Evolutionary conservation across 1,140 invertebrate species (phyloP).

Genomic region (Drosophila tristis): DNA sequence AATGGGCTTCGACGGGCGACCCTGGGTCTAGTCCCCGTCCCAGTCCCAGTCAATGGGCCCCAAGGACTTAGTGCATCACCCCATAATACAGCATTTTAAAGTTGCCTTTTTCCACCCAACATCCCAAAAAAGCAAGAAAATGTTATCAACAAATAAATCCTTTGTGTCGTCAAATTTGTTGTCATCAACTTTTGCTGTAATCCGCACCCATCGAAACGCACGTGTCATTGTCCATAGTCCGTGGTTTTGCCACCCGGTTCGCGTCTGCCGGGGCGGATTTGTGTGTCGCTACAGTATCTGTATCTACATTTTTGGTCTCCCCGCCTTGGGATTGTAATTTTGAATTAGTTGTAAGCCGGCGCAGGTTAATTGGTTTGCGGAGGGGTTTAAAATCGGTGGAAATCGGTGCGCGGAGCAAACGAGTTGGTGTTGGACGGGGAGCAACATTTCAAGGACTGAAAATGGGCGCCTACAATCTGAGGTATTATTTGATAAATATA

Average conservation of each 20-base stretch:
- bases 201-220: slow-evolving; percentile 62
- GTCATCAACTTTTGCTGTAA: slow-evolving; percentile 64
- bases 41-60: slow-evolving; percentile 36
- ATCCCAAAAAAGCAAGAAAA: slow-evolving; percentile 34
- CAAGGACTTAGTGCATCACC: slow-evolving; percentile 74
- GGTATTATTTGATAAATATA: too few relatives aligned
- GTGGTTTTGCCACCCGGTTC: slow-evolving; percentile 18
- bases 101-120: slow-evolving; percentile 49
- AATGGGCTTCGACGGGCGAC: slow-evolving; percentile 55
- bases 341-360: slow-evolving; percentile 65
- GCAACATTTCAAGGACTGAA: too few relatives aligned
- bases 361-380: slow-evolving; percentile 57
- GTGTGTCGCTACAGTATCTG: slow-evolving; percentile 22
- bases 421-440: background rate
- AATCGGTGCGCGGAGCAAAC: too few relatives aligned
- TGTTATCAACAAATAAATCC: slow-evolving; percentile 83
- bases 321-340: slow-evolving; percentile 44
- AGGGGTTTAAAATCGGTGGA: slow-evolving; percentile 4
- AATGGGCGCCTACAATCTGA: too few relatives aligned
- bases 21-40: slow-evolving; percentile 2
- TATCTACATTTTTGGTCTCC: slow-evolving; percentile 10
- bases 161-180: slow-evolving; percentile 83
- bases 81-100: slow-evolving; percentile 62
- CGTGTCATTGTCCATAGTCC: slow-evolving; percentile 55
- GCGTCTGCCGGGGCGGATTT: slow-evolving; percentile 49